Evolutionary conservation across 2,888 invertebrate species (phyloP).

Genomic region (Trimorus sp.): DNA sequence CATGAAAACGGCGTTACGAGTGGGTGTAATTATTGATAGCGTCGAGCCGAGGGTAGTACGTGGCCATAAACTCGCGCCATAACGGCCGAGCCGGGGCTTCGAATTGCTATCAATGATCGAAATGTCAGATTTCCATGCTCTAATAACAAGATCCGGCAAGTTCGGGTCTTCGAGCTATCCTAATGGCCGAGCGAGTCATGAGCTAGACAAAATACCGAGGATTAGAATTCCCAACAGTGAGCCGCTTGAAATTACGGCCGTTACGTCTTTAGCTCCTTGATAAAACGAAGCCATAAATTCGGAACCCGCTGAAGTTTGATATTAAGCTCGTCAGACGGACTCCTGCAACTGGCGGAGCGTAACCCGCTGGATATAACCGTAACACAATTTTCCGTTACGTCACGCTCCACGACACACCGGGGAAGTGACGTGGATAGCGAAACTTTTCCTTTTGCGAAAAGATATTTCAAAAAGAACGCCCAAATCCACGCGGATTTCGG

Average conservation of each 20-base stretch:
- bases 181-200: conserved; percentile 53
- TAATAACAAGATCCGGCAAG: conserved; percentile 48
- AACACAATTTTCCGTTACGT: conserved; percentile 30
- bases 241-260: conserved; percentile 60
- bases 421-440: background rate
- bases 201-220: conserved; percentile 61
- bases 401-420: conserved; percentile 16
- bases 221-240: conserved; percentile 61
- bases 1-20: background rate
- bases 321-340: conserved; percentile 61
- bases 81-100: conserved; percentile 21
- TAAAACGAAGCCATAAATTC: conserved; percentile 67
- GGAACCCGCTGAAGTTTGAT: conserved; percentile 65
- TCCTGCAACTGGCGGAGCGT: conserved; percentile 53
- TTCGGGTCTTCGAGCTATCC: conserved; percentile 35
- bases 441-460: too few species aligned
- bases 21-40: conserved; percentile 12
- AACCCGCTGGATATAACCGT: conserved; percentile 27
- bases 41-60: conserved; percentile 3
- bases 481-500: too few species aligned
- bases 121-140: conserved; percentile 49
- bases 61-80: conserved; percentile 32
- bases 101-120: conserved; percentile 55
- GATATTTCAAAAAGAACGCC: too few species aligned
- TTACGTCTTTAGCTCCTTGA: conserved; percentile 64